These are phyloP conservation scores for Coelinius sp. DNA, from an alignment of 2,888 invertebrate genomes.

Conservation along the genomic window DNA sequence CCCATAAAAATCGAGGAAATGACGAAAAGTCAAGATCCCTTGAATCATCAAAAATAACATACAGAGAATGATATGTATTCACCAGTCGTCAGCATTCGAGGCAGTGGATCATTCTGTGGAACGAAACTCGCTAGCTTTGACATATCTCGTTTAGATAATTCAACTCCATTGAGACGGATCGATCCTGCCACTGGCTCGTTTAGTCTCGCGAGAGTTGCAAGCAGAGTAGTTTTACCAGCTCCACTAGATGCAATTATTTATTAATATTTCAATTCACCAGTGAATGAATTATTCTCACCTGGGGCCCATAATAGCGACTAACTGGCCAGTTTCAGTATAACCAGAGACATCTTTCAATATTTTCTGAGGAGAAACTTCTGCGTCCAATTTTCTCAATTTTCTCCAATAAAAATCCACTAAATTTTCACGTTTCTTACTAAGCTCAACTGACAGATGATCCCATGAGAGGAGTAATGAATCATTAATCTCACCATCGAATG, in stretches of 20 bases:
- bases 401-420: conserved; percentile 10
- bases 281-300: conserved; percentile 58
- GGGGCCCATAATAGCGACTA: conserved; percentile 68
- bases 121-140: conserved; percentile 75
- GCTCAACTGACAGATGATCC: conserved; percentile 50
- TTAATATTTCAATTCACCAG: not conserved
- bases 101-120: conserved; percentile 79
- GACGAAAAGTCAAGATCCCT: too few relatives aligned
- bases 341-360: conserved; percentile 61
- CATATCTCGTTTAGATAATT: conserved; percentile 70
- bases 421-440: conserved; percentile 1
- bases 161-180: conserved; percentile 70
- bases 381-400: conserved; percentile 10
- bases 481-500: conserved; percentile 21
- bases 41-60: conserved; percentile 43
- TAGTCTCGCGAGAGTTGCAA: conserved; percentile 74
- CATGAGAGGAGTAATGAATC: conserved; percentile 44
- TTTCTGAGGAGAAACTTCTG: conserved; percentile 1
- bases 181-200: conserved; percentile 71
- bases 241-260: conserved; percentile 68
- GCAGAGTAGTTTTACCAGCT: conserved; percentile 75
- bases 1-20: too few relatives aligned
- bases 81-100: conserved; percentile 76
- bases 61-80: conserved; percentile 82
- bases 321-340: conserved; percentile 59